Evolutionary conservation across 1,140 invertebrate genomes (phyloP).

Genomic region (Scylla paramamosain): DNA sequence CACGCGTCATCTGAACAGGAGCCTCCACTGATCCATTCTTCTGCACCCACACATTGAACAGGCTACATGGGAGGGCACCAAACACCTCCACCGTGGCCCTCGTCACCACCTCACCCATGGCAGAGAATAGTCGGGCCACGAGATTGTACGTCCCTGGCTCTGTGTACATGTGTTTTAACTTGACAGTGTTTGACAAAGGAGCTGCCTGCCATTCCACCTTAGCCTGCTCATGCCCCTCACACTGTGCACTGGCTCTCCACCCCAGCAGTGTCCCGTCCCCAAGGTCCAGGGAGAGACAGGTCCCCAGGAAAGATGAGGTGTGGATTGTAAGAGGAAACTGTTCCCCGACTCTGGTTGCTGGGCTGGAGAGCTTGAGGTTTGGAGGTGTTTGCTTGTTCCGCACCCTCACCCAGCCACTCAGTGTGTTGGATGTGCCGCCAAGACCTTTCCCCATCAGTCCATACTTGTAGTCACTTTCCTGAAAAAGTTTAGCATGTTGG

Average conservation of each 20-base stretch:
- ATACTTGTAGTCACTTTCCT: conserved; percentile 65
- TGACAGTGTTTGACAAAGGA: conserved; percentile 15
- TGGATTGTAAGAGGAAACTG: not conserved
- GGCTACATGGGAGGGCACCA: conserved; percentile 67
- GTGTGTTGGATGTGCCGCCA: conserved; percentile 24
- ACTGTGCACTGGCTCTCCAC: conserved; percentile 52
- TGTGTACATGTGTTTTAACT: conserved; percentile 42
- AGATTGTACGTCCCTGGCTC: conserved; percentile 16
- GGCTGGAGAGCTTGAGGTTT: not conserved
- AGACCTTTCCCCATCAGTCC: not conserved
- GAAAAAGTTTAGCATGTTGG: not conserved
- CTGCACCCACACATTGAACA: conserved; percentile 35
- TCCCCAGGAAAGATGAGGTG: not conserved
- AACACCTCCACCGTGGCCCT: conserved; percentile 31
- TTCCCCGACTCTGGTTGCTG: not conserved
- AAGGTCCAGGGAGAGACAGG: conserved; percentile 66
- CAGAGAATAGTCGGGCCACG: conserved; percentile 47
- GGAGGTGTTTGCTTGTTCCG: not conserved
- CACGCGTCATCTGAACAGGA: conserved; percentile 62
- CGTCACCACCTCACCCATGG: conserved; percentile 22
- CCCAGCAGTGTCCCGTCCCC: conserved; percentile 67
- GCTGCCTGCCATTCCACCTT: conserved; percentile 56
- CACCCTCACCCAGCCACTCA: conserved; percentile 46
- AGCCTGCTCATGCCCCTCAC: conserved; percentile 49
- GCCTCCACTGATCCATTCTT: conserved; percentile 53